Percentiles rank a stretch among this genome's conserved stretches.
phyloP scores from a whole-genome alignment of 1,140 invertebrate genomes.

The Whitmania pigra region DNA sequence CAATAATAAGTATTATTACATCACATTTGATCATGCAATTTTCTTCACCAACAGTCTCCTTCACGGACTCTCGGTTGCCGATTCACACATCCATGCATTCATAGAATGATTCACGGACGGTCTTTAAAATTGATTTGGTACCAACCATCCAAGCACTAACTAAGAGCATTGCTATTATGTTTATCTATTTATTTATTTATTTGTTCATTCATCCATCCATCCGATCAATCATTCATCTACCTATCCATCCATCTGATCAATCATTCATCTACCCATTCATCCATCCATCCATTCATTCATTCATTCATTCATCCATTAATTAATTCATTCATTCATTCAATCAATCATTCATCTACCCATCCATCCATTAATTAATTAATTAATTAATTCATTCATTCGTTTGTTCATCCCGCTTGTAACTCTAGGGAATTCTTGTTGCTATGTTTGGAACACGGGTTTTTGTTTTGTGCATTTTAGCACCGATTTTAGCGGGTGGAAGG shows the following conservation, averaged over 20 bases:
- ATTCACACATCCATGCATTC: constrained; percentile 6
- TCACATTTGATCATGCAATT: too few relatives aligned
- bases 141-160: background rate
- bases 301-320: background rate
- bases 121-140: too few relatives aligned
- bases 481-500: too few relatives aligned
- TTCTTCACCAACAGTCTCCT: too few relatives aligned
- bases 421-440: too few relatives aligned
- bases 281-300: constrained; percentile 6
- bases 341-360: constrained; percentile 3
- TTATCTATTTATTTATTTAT: background rate
- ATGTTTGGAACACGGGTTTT: too few relatives aligned
- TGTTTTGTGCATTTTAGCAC: too few relatives aligned
- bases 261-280: background rate
- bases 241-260: background rate
- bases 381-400: background rate
- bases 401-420: background rate
- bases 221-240: background rate
- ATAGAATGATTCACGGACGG: background rate
- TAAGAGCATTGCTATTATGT: background rate
- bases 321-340: background rate
- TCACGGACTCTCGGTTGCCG: background rate
- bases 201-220: background rate
- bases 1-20: too few relatives aligned
- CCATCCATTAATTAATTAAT: background rate